Conservation (phyloP, 2,797 vertebrate genomes). For the Danio tinwini region DNA sequence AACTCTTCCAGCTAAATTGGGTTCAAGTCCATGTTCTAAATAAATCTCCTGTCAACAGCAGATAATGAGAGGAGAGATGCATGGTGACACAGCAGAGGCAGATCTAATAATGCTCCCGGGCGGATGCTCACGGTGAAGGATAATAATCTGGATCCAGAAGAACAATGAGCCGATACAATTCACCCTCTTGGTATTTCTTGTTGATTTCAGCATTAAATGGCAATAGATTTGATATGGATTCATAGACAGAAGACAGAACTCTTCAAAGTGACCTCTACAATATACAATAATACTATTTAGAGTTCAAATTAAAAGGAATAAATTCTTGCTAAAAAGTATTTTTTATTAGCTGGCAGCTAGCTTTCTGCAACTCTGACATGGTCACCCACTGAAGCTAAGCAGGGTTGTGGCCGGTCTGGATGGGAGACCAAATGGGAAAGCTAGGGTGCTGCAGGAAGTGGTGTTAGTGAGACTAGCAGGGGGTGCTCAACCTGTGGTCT, state of each 20-base stretch:
- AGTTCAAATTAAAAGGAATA: not conserved
- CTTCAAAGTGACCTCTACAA: not conserved
- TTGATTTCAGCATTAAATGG: not conserved
- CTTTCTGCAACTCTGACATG: no score
- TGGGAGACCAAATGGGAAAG: no score
- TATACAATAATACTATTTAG: not conserved
- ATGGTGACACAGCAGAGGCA: slow-evolving; percentile 18
- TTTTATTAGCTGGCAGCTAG: no score
- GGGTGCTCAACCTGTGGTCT: no score
- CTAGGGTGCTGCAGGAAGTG: no score
- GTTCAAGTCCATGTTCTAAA: slow-evolving; percentile 17
- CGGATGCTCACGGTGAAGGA: slow-evolving; percentile 1
- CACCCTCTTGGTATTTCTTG: not conserved
- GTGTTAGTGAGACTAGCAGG: no score
- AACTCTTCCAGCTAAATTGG: slow-evolving; percentile 29
- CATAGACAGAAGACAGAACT: not conserved
- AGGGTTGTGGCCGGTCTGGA: no score
- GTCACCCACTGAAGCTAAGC: no score
- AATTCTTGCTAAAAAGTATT: not conserved
- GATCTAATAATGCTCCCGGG: slow-evolving; percentile 32
- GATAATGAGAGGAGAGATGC: slow-evolving; percentile 41
- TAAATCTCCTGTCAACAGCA: slow-evolving; percentile 34
- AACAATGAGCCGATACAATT: slow-evolving; percentile 21
- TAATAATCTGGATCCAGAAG: slow-evolving; percentile 33
- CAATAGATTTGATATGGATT: not conserved